Evolutionary conservation across 2,113 vertebrate genomes (phyloP), one percentile per base, ranked within the genome.

Genomic region (Cyanoliseus patagonus): DNA sequence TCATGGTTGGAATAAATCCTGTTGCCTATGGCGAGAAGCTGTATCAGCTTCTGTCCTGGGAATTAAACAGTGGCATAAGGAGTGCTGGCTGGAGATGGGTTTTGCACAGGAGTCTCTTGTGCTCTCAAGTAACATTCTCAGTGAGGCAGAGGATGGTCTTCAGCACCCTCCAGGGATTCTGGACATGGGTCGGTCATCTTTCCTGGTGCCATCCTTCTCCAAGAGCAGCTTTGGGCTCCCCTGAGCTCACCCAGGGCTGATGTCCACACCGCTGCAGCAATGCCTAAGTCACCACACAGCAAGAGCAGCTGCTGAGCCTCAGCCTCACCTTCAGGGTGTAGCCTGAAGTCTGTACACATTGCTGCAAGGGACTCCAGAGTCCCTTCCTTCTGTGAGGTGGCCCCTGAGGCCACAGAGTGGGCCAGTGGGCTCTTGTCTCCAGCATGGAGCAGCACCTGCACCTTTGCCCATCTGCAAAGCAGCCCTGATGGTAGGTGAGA

Each of bases 271-370:
- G 24, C 20, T 10, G 31, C 44, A 28, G 44, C 0, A 1, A 13
- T 51, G 47, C 14, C n/a, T 0, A 0, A 44, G 59, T 10, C 41
- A 22, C 72, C n/a, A 1, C 1, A 7, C 19, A 13, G 35, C 1
- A 1, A 22, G 28, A 64, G 69, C 51, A 67, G 31, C 17, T 61
- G 12, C 55, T 6, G 49, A 61, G 30, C 74, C 67, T 33, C 57
- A 64, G 53, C 57, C 42, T 47, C 41, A 17, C 0, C 0, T 27
- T 67, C n/a, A 2, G 0, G 0, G 30, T 11, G 28, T 69, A 70
- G 53, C 59, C 27, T 25, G 27, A n/a, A 59, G 23, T 2, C 31
- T 51, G 39, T 23, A 42, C 17, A 35, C 0, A 0, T 9, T 11
- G 44, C 24, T 79, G 33, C 39, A 44, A 55, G 28, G 42, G 25